phyloP scores from a whole-genome alignment of 2,113 vertebrate genomes.

The Petrocephalus microphthalmus region DNA sequence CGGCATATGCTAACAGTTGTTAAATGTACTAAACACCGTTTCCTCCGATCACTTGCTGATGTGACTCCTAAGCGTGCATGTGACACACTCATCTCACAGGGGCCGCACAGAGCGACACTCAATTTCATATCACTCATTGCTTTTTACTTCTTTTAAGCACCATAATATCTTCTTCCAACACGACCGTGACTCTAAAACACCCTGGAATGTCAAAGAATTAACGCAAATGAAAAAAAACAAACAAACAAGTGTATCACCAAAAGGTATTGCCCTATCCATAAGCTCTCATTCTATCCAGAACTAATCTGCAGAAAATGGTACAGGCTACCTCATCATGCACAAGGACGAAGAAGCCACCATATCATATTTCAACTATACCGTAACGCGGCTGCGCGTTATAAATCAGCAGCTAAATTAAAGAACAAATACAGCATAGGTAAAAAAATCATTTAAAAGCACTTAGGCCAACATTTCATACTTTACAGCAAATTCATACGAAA shows the following conservation, averaged over 20 bases:
- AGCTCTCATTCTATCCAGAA: background rate
- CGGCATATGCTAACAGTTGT: background rate
- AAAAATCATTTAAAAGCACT: background rate
- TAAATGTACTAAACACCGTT: background rate
- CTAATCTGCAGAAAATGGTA: background rate
- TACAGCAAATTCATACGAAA: background rate
- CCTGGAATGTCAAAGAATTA: background rate
- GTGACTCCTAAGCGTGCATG: background rate
- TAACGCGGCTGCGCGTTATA: background rate
- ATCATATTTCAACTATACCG: background rate
- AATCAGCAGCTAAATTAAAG: background rate
- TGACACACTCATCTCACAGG: background rate
- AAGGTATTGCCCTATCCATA: background rate
- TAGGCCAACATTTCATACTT: background rate
- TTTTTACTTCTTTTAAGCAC: background rate
- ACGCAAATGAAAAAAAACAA: background rate
- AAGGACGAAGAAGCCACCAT: background rate
- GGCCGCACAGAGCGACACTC: background rate
- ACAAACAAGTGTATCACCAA: background rate
- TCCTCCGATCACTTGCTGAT: background rate
- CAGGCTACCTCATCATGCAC: background rate
- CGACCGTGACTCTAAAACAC: background rate
- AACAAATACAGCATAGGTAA: background rate
- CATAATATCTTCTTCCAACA: background rate
- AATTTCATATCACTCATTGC: background rate